Percentiles rank a stretch among this genome's conserved stretches.
These are phyloP conservation scores for Phania funesta DNA, from an alignment of 2,888 invertebrate genomes.

Conservation along the genomic window DNA sequence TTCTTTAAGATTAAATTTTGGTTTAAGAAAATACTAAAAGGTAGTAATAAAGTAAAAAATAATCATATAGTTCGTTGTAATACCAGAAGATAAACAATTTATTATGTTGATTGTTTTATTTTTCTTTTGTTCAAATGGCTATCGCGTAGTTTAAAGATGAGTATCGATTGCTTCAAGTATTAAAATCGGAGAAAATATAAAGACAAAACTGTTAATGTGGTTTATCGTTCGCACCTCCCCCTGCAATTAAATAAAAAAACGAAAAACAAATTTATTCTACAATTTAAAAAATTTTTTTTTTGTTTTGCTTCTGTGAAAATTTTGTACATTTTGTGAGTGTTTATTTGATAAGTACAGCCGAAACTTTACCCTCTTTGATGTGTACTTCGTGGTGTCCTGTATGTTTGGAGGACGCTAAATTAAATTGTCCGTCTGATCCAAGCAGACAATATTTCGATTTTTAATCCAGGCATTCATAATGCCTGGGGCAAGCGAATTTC, in stretches of 20 bases:
- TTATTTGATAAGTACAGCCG: neutral
- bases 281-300: slow-evolving; percentile 6
- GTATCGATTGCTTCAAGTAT: slow-evolving; percentile 72
- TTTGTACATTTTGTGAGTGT: neutral
- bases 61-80: slow-evolving; percentile 56
- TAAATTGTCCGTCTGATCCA: no score
- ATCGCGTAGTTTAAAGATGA: slow-evolving; percentile 67
- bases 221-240: slow-evolving; percentile 80
- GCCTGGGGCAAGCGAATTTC: no score
- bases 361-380: no score
- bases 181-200: slow-evolving; percentile 73
- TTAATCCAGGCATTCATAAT: no score
- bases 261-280: slow-evolving; percentile 2
- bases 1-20: neutral
- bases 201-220: slow-evolving; percentile 69
- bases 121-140: slow-evolving; percentile 61
- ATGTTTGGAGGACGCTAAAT: no score
- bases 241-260: slow-evolving; percentile 72
- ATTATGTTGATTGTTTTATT: slow-evolving; percentile 60
- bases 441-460: no score
- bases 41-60: slow-evolving; percentile 8
- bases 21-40: neutral
- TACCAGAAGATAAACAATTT: slow-evolving; percentile 7
- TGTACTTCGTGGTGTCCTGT: no score
- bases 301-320: neutral